These are phyloP conservation scores for Phoenicopterus ruber DNA, from an alignment of 2,113 vertebrate species.

Conservation along the genomic window DNA sequence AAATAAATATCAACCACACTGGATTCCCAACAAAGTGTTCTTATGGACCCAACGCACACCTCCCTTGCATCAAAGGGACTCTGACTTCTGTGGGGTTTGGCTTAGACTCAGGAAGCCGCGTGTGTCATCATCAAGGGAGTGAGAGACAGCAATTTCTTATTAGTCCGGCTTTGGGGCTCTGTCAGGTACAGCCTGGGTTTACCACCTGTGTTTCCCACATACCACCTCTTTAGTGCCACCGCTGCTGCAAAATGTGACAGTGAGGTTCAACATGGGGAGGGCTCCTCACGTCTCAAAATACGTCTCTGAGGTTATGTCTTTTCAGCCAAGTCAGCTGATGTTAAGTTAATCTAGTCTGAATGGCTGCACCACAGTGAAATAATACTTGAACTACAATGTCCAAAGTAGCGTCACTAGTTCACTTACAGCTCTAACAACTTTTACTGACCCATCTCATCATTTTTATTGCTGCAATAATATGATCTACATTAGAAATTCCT, in stretches of 20 bases:
- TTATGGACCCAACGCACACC: background rate
- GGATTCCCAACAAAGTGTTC: background rate
- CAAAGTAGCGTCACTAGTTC: background rate
- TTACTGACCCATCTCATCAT: background rate
- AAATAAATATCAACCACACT: background rate
- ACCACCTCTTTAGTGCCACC: background rate
- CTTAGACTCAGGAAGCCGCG: background rate
- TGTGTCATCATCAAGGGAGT: background rate
- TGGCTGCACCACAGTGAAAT: background rate
- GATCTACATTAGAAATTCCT: background rate
- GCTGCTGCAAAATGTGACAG: background rate
- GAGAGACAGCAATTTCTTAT: background rate
- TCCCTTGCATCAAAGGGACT: background rate
- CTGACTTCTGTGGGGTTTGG: background rate
- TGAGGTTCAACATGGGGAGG: background rate
- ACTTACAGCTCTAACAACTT: background rate
- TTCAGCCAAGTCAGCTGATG: background rate
- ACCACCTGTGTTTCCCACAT: background rate
- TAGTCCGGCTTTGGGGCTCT: background rate
- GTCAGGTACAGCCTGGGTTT: background rate
- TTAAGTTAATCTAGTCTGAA: background rate
- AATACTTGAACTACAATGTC: background rate
- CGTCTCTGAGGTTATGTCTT: background rate
- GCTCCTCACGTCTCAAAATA: background rate
- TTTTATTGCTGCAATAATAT: background rate